phyloP scores from a whole-genome alignment of 2,797 vertebrate genomes.

The Sciurus vulgaris region DNA sequence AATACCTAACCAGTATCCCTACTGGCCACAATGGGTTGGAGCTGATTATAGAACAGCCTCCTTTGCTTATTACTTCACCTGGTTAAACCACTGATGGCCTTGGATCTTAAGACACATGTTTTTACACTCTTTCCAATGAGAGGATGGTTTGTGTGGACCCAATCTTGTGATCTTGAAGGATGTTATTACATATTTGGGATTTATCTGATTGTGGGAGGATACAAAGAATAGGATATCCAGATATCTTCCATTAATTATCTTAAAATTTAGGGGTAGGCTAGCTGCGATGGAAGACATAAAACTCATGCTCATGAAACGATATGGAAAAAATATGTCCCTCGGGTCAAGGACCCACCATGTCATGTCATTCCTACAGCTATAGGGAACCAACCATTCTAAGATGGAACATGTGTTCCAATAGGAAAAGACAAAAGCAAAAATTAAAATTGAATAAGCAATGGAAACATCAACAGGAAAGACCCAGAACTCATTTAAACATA shows the following conservation, averaged over 20 bases:
- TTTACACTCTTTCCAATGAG: neutral
- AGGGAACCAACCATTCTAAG: neutral
- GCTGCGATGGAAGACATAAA: neutral
- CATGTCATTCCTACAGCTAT: neutral
- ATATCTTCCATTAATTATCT: neutral
- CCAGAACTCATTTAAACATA: neutral
- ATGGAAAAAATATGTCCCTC: neutral
- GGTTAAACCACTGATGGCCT: neutral
- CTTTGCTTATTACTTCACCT: neutral
- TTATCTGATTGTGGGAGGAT: neutral
- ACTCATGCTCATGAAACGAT: neutral
- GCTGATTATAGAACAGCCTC: too few relatives aligned
- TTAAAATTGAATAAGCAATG: neutral
- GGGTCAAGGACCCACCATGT: neutral
- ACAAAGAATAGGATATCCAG: neutral
- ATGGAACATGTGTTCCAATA: neutral
- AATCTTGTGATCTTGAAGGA: neutral
- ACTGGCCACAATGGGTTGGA: neutral
- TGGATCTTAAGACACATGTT: neutral
- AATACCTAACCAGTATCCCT: neutral
- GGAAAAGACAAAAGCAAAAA: neutral
- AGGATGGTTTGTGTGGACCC: neutral
- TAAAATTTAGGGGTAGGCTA: neutral
- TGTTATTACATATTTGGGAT: neutral
- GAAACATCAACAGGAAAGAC: neutral